A percentile compares a stretch with the other conserved stretches of the same genome.
Conservation (phyloP, 2,797 vertebrate genomes). For the Salarias fasciatus region DNA sequence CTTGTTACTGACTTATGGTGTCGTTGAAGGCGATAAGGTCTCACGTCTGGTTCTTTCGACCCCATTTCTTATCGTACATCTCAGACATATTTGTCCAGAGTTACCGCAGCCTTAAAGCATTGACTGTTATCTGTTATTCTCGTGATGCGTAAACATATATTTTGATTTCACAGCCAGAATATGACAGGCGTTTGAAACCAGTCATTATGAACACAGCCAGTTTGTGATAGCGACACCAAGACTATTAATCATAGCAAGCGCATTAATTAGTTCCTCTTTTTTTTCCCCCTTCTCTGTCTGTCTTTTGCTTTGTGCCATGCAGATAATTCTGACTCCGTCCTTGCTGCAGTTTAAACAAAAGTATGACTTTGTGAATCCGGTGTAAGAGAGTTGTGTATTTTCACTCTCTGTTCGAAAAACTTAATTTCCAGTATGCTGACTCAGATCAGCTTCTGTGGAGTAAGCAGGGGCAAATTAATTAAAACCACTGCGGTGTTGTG, state of each 20-base stretch:
- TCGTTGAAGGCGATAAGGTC: not conserved
- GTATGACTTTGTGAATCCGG: slow-evolving; percentile 8
- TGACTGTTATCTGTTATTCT: slow-evolving; percentile 14
- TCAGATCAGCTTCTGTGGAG: slow-evolving; percentile 54
- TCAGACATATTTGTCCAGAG: not conserved
- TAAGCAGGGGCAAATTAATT: slow-evolving; percentile 66
- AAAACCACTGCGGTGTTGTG: slow-evolving; percentile 50
- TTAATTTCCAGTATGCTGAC: slow-evolving; percentile 50
- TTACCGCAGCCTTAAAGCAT: slow-evolving; percentile 11
- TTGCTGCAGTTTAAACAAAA: slow-evolving; percentile 27
- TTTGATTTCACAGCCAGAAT: slow-evolving; percentile 45
- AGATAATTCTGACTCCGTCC: slow-evolving; percentile 21
- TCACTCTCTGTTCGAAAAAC: not conserved
- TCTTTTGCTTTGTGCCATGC: slow-evolving; percentile 25
- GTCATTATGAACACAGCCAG: slow-evolving; percentile 68
- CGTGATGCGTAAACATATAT: slow-evolving; percentile 61
- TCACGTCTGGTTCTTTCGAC: not conserved
- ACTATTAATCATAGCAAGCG: slow-evolving; percentile 74
- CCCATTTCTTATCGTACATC: not conserved
- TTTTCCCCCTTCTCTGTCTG: slow-evolving; percentile 21
- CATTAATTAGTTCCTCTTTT: slow-evolving; percentile 69
- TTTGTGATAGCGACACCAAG: slow-evolving; percentile 64
- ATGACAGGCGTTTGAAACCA: slow-evolving; percentile 54
- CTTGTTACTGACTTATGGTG: slow-evolving; percentile 1
- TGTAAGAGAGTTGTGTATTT: slow-evolving; percentile 12